A percentile compares a stretch with the other conserved stretches of the same genome.
Conservation (phyloP, 2,113 vertebrate genomes). For the Carollia perspicillata region DNA sequence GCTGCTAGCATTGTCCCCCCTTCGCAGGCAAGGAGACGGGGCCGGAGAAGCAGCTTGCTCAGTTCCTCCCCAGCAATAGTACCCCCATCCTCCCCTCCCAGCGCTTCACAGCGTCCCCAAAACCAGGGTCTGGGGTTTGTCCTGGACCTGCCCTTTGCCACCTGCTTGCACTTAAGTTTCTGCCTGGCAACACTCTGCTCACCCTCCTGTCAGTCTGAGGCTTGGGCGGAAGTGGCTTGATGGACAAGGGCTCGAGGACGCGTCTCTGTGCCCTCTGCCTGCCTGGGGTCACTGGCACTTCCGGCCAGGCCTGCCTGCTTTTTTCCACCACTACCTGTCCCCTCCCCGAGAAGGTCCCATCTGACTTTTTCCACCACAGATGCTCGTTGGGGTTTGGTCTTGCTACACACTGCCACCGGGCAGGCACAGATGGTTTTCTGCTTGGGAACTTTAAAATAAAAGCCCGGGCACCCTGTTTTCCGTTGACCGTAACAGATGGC, state of each 20-base stretch:
- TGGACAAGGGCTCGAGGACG: neutral
- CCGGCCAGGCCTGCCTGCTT: neutral
- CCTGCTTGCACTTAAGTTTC: too few species aligned
- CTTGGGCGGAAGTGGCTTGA: neutral
- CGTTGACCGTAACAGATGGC: neutral
- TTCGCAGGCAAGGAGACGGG: neutral
- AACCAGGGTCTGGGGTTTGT: neutral
- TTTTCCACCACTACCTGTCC: rapidly evolving
- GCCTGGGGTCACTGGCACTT: neutral
- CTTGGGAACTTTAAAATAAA: neutral
- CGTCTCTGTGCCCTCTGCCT: neutral
- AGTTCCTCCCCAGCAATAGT: rapidly evolving
- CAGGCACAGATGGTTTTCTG: neutral
- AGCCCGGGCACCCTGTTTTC: neutral
- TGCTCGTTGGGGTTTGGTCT: neutral
- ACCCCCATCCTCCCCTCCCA: neutral
- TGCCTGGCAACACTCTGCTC: neutral
- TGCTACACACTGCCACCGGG: neutral
- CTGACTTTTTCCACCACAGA: neutral
- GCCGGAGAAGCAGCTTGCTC: neutral
- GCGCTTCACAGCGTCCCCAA: rapidly evolving
- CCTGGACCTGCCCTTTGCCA: neutral
- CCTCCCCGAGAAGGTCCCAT: too few species aligned
- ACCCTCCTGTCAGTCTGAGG: neutral
- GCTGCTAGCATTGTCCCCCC: too few species aligned